phyloP scores from a whole-genome alignment of 2,888 invertebrate genomes.

The Cryptus viduatorius region DNA sequence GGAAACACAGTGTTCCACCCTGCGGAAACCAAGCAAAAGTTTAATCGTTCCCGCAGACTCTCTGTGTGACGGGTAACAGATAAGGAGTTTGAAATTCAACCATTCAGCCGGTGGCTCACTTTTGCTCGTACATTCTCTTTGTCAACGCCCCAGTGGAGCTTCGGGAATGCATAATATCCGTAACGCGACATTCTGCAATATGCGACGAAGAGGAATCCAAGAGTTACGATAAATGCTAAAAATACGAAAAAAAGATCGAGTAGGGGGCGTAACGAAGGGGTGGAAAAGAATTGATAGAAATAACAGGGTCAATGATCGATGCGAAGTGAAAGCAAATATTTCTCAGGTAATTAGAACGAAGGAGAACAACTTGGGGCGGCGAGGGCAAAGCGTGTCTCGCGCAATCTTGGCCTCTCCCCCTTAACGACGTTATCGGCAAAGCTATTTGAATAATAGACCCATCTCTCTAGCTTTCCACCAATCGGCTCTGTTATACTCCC shows the following conservation, averaged over 20 bases:
- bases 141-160: neutral
- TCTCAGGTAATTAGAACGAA: constrained; percentile 25
- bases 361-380: neutral
- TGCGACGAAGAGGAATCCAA: neutral
- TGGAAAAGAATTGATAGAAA: neutral
- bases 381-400: constrained; percentile 64
- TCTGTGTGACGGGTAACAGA: constrained; percentile 65
- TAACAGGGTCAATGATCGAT: constrained; percentile 10
- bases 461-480: constrained; percentile 12
- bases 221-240: neutral
- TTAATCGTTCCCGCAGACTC: constrained; percentile 72
- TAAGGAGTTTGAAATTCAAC: constrained; percentile 69
- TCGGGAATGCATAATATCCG: neutral
- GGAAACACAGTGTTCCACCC: constrained; percentile 68
- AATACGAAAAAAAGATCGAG: neutral
- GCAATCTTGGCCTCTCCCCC: constrained; percentile 69
- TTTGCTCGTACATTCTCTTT: constrained; percentile 25
- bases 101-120: constrained; percentile 39
- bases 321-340: constrained; percentile 24
- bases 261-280: neutral
- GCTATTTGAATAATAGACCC: constrained; percentile 72
- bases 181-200: constrained; percentile 2
- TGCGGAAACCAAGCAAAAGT: constrained; percentile 70
- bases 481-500: constrained; percentile 5
- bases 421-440: constrained; percentile 74